Evolutionary conservation across 2,888 invertebrate genomes (phyloP).

Genomic region (Papilio gigon): DNA sequence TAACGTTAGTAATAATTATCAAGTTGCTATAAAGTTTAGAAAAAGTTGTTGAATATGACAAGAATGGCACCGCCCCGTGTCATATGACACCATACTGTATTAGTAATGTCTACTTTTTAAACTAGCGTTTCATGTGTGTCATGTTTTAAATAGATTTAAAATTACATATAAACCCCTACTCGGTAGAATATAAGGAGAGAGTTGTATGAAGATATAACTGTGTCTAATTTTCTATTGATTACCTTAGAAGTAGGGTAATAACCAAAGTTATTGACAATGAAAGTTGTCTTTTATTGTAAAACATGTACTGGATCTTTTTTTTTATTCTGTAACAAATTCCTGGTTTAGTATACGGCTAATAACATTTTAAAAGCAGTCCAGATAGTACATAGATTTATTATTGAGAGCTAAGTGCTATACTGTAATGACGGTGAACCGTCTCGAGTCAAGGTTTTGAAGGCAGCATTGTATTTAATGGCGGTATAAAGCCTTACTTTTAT

Average conservation of each 20-base stretch:
- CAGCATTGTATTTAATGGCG: constrained; percentile 51
- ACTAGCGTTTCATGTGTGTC: not conserved
- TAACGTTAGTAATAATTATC: constrained; percentile 11
- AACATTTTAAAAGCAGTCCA: constrained; percentile 24
- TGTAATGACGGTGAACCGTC: constrained; percentile 20
- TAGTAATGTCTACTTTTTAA: not conserved
- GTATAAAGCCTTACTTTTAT: constrained; percentile 49
- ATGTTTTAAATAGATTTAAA: not conserved
- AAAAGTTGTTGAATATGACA: not conserved
- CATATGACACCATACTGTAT: no score
- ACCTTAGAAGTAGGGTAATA: no score
- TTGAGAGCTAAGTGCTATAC: constrained; percentile 28
- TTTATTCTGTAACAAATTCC: not conserved
- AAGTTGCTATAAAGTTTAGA: not conserved
- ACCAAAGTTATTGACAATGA: no score
- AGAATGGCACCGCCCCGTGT: not conserved
- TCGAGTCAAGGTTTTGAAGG: constrained; percentile 47
- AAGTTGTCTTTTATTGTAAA: no score
- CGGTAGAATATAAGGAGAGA: not conserved
- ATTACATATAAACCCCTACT: no score
- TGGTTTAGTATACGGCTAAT: not conserved
- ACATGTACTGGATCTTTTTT: no score
- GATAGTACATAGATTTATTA: constrained; percentile 35
- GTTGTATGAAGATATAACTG: not conserved
- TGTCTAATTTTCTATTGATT: no score